Conservation (phyloP, 1,140 invertebrate genomes). For the Ostrea edulis region DNA sequence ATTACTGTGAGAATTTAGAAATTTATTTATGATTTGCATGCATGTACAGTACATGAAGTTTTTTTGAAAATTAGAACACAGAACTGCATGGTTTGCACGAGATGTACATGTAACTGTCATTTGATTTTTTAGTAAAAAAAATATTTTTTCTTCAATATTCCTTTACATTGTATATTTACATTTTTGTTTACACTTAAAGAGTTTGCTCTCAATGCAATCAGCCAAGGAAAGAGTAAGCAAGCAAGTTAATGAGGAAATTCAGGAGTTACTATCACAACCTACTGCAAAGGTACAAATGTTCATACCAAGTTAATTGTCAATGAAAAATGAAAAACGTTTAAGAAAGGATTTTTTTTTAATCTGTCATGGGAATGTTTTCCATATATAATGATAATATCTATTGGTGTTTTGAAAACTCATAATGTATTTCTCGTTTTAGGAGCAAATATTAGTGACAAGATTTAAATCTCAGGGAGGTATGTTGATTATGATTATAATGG, state of each 20-base stretch:
- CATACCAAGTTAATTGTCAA: no score
- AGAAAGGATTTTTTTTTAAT: neutral
- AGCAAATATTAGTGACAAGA: conserved; percentile 94
- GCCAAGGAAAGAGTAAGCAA: conserved; percentile 97
- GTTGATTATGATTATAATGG: neutral
- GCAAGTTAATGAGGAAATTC: conserved; percentile 96
- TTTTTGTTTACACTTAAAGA: conserved; percentile 81
- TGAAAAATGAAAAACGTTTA: neutral
- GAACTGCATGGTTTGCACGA: no score
- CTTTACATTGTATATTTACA: no score
- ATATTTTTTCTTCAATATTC: no score
- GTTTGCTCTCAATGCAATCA: conserved; percentile 94
- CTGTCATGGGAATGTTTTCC: neutral
- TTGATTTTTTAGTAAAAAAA: no score
- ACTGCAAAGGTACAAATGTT: conserved; percentile 87
- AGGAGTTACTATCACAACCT: conserved; percentile 95
- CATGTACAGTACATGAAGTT: no score
- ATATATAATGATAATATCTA: neutral
- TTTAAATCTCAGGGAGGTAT: conserved; percentile 95
- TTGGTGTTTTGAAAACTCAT: neutral
- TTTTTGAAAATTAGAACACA: no score
- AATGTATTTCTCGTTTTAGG: conserved; percentile 77
- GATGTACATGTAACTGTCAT: no score
- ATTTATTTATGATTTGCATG: no score
- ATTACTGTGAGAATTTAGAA: no score